phyloP scores from a whole-genome alignment of 2,113 vertebrate genomes.

The Melozone crissalis region DNA sequence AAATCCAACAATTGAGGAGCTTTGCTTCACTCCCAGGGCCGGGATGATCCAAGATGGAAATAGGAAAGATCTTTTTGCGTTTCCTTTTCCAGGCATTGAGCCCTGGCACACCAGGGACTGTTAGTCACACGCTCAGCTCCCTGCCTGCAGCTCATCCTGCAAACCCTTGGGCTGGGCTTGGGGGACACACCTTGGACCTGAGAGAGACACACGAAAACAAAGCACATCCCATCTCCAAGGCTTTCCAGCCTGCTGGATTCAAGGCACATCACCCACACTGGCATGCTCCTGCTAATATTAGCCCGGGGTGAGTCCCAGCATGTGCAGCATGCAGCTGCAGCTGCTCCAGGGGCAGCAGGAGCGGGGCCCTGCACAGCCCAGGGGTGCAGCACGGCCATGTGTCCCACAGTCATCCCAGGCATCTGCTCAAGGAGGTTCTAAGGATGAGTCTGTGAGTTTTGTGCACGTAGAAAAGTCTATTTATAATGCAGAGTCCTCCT shows the following conservation, averaged over 20 bases:
- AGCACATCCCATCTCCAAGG: not conserved
- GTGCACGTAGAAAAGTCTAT: not conserved
- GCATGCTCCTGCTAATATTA: slow-evolving; percentile 59
- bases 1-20: not conserved
- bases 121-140: not conserved
- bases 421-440: not conserved
- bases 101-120: not conserved
- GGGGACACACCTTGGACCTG: not conserved
- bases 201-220: accelerated
- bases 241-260: not conserved
- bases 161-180: accelerated
- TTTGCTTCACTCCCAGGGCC: not conserved
- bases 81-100: slow-evolving; percentile 47
- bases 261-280: not conserved
- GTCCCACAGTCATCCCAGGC: not conserved
- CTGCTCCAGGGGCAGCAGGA: slow-evolving; percentile 7
- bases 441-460: not conserved
- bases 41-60: not conserved
- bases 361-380: not conserved
- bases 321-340: not conserved
- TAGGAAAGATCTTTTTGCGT: not conserved
- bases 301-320: slow-evolving; percentile 13
- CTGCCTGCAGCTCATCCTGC: not conserved
- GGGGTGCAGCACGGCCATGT: not conserved
- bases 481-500: not conserved